Base-by-base conservation (phyloP, 2,888 invertebrate species). In the Pristionchus mayeri region DNA sequence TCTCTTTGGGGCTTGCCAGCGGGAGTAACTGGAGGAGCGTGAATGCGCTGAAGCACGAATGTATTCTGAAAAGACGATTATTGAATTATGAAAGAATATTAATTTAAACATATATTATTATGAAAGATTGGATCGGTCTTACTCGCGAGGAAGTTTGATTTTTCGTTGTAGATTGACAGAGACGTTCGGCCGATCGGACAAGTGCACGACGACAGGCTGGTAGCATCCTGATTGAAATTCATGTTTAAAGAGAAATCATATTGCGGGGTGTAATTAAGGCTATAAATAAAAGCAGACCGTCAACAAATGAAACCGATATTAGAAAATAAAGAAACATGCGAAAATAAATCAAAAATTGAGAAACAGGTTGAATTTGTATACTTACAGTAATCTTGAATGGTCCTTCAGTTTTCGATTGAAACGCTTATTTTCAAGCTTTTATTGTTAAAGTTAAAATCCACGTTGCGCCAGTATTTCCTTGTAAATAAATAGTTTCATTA, bases 41-140 rank as follows among this genome's bases (percentile, higher is more conserved):
- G 87, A 24, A 91, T 90, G 82, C 90, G 88, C 30, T 85, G 86
- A 0, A 91, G 85, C 0, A 91, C 88, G 89, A 89, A 90, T 7
- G 89, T 89, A 85, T 87, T 89, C 91, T 91, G 50, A 21, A 50
- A 30, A 78, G 11, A 44, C n/a, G n/a, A 71, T 18, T 7, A 57
- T 13, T 34, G 3, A 63, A 63, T 11, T 18, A 34, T 34, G 27
- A 76, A 48, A 21, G 21, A 48, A 78, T 11, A 50, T 6, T 30
- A 30, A 3, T 52, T 52, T 34, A 44, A 79, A 7, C 7, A n/a
- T 6, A 79, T 11, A 16, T 4, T 3, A 80, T 11, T 16, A 40
- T 21, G 30, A 57, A n/a, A 21, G 30, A 52, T 40, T 21, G 11
- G 2, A 11, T 3, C 37, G 80, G 3, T 24, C 54, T 80, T 40